Evolutionary conservation across 2,113 vertebrate genomes (phyloP), one percentile per base, ranked within the genome.

Genomic region (Calidris pugnax): DNA sequence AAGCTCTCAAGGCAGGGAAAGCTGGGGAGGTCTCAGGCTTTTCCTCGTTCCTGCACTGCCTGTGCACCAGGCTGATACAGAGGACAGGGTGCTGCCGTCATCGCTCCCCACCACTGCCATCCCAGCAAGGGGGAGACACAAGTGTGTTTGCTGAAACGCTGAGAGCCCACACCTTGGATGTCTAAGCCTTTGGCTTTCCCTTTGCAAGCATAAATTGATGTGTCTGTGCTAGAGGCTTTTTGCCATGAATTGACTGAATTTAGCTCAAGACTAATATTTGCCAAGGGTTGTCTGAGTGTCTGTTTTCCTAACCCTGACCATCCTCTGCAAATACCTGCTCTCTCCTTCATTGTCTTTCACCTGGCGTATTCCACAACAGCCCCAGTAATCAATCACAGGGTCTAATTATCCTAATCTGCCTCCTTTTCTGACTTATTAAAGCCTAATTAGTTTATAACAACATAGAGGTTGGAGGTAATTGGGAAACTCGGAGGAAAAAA

Each of bases 371-470:
- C 85, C 72, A 51, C 75, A 95, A 67, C 16, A 87, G 39, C 6
- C 37, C 32, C 35, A 67, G 95, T 91, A 93, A 97, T 96, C 97
- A 97, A 95, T 96, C 87, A 94, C 32, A 68, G 63, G 63, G 19
- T 3, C 62, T 93, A 94, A 95, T 97, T 96, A 95, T 68, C 51
- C 27, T 91, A 95, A 95, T 81, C 88, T 94, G 15, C 28, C 88
- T 85, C 75, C 7, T 96, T 95, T 97, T 89, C 72, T 97, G 91
- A 88, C 78, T 95, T 95, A 95, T 91, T 97, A 97, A 95, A 88
- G 51, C 66, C 95, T 93, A 95, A 96, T 97, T 96, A 93, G 68
- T 89, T 93, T 88, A 86, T 85, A 96, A 96, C 87, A 96, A 95
- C 79, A 83, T 28, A 93, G 85, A 94, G 43, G 87, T 79, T 97